These are phyloP conservation scores for Saguinus oedipus DNA, from an alignment of 2,797 vertebrate species.

Conservation along the genomic window DNA sequence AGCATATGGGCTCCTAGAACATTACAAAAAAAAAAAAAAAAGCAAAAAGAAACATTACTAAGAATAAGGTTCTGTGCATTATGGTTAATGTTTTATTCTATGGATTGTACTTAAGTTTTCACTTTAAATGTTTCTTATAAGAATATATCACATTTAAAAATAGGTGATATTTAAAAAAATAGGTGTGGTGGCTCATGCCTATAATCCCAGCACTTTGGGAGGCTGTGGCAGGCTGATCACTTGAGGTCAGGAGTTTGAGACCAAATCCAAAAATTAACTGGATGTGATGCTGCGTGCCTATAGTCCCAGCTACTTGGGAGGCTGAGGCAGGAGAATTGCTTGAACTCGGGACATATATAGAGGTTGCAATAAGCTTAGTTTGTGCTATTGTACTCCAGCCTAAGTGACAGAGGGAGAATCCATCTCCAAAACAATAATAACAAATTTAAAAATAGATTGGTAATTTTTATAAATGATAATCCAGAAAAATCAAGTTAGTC, in stretches of 20 bases:
- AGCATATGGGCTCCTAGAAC: background rate
- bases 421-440: background rate
- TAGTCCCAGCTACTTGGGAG: background rate
- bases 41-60: background rate
- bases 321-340: background rate
- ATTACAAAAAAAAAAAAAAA: background rate
- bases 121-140: background rate
- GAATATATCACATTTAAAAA: background rate
- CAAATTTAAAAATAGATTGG: background rate
- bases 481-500: background rate
- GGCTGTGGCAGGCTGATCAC: background rate
- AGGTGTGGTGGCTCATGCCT: background rate
- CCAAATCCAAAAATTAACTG: background rate
- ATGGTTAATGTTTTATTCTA: background rate
- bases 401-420: background rate
- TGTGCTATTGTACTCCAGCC: background rate
- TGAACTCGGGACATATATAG: background rate
- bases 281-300: fast-evolving
- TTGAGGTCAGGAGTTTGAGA: background rate
- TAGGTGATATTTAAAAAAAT: background rate
- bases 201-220: background rate
- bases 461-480: background rate
- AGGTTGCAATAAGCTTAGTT: background rate
- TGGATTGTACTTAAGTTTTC: background rate
- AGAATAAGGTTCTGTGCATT: background rate